Base-by-base conservation (phyloP, 2,888 invertebrate genomes). In the Pollenia amentaria region DNA sequence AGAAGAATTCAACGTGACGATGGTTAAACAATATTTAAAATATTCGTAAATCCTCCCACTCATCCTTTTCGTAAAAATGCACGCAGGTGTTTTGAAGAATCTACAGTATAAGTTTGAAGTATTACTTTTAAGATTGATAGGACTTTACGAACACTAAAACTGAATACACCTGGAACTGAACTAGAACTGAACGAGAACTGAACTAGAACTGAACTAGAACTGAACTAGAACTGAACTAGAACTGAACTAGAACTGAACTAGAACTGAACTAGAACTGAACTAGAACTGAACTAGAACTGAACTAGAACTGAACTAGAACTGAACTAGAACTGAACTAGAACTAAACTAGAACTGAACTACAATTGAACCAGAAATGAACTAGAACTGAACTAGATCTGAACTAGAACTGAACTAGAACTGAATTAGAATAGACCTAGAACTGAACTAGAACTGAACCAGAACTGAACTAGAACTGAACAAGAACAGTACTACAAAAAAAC, bases 1-100 rank as follows among this genome's bases (percentile, higher is more conserved):
- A 44, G 57, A 51, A 64, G 7, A 21, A 18, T 16, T 69, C 16
- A 79, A 87, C 81, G 84, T 84, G 84, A 67, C 46, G 77, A 60
- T 75, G 70, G 21, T 60, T n/a, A 67, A 67, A 38, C 12, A 55
- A 86, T 83, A 72, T 86, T 83, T 82, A 70, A 83, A 83, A 80
- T 84, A 77, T 21, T 46, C 60, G 11, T 29, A 75, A 40, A 12
- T 38, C 7, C 51, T 29, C n/a, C 4, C 1, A n/a, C 65, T 70
- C 16, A 12, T 46, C 44, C 12, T 42, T 9, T 69, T 29, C 10
- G 0, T 3, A 12, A 29, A 78, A 72, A 60, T 21, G 62, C 65
- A 73, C 60, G 46, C 87, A 85, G 84, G 84, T 82, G 84, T 53
- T 77, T 42, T 57, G 3, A 10, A 3, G 18, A 38, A 69, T 38